phyloP scores from a whole-genome alignment of 2,113 vertebrate species.

The Lampris megalopsis region DNA sequence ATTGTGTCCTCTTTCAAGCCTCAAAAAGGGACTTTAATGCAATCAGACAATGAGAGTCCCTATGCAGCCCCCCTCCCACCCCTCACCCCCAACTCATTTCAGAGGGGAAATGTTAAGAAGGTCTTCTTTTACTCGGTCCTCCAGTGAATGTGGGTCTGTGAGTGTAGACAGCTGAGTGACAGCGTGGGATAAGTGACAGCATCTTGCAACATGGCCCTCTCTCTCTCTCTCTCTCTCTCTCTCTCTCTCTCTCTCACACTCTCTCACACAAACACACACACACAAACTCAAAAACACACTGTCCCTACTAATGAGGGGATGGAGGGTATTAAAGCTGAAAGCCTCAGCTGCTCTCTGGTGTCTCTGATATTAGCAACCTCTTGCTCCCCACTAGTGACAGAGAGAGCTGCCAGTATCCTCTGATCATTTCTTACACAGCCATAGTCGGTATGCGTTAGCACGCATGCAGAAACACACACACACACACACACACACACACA shows the following conservation, averaged over 20 bases:
- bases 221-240: constrained; percentile 5
- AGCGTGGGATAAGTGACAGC: constrained; percentile 23
- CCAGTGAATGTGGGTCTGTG: constrained; percentile 55
- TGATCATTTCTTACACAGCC: constrained; percentile 13
- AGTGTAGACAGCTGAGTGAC: constrained; percentile 57
- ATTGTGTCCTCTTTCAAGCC: constrained; percentile 51
- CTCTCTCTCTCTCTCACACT: no score
- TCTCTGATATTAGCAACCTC: constrained; percentile 35
- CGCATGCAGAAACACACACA: no score
- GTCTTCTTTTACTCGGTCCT: constrained; percentile 54
- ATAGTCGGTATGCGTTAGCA: no score
- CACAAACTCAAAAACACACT: constrained; percentile 20
- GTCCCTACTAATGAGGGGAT: constrained; percentile 59
- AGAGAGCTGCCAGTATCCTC: background rate
- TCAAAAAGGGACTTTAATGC: constrained; percentile 44
- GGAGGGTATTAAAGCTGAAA: constrained; percentile 53
- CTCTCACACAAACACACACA: constrained; percentile 20
- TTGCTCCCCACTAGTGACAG: constrained; percentile 41
- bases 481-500: no score
- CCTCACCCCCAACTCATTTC: constrained; percentile 35
- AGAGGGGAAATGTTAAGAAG: constrained; percentile 54
- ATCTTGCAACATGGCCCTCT: constrained; percentile 14
- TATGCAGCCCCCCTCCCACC: constrained; percentile 18
- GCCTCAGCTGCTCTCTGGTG: constrained; percentile 40
- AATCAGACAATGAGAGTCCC: constrained; percentile 39